Conservation (phyloP, 2,113 vertebrate species). For the Circaetus gallicus region DNA sequence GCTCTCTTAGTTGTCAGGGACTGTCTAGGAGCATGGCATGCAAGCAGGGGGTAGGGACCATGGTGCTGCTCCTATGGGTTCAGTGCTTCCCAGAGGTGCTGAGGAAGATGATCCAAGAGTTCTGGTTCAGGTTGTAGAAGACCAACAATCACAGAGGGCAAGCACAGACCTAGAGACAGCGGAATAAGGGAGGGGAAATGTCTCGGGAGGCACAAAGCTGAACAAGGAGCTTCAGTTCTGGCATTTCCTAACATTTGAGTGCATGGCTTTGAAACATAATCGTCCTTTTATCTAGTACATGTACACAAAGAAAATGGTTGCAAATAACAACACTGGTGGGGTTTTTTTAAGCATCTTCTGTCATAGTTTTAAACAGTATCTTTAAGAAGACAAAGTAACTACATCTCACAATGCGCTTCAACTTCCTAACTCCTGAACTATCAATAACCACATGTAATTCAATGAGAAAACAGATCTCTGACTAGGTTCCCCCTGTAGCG, state of each 20-base stretch:
- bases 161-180: not conserved
- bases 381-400: not conserved
- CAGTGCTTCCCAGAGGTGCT: not conserved
- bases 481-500: not conserved
- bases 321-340: not conserved
- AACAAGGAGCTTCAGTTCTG: not conserved
- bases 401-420: not conserved
- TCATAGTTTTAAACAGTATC: not conserved
- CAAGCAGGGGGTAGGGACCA: not conserved
- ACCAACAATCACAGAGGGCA: not conserved
- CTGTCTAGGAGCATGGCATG: not conserved
- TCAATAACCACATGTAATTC: fast-evolving
- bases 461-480: not conserved
- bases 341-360: not conserved
- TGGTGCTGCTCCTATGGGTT: not conserved
- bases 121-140: not conserved
- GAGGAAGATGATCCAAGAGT: not conserved
- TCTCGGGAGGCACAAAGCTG: not conserved
- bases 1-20: not conserved
- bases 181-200: not conserved
- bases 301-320: not conserved
- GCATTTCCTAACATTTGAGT: not conserved
- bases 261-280: not conserved
- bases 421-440: not conserved
- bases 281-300: not conserved